phyloP scores from a whole-genome alignment of 2,888 invertebrate species.

The Drosophila flavopinicola region DNA sequence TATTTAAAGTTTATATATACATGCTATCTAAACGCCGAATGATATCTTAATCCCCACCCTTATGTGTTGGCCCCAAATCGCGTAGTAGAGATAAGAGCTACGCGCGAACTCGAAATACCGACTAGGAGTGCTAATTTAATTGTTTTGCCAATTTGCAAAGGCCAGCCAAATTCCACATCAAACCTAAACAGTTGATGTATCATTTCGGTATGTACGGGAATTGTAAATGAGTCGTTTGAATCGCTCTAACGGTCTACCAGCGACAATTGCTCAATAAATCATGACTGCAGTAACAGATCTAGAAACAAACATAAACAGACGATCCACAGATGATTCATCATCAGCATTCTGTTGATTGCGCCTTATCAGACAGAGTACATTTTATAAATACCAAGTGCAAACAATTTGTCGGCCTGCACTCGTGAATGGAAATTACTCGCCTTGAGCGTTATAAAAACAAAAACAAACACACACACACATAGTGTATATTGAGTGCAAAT shows the following conservation, averaged over 20 bases:
- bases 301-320: slow-evolving; percentile 2
- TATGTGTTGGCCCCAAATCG: slow-evolving; percentile 4
- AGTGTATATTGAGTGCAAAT: slow-evolving; percentile 1
- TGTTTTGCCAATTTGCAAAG: neutral
- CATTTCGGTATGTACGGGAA: slow-evolving; percentile 1
- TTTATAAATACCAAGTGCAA: slow-evolving; percentile 12
- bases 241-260: neutral
- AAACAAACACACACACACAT: slow-evolving; percentile 1
- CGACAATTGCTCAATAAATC: slow-evolving; percentile 24
- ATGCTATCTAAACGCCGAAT: neutral
- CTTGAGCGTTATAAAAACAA: neutral
- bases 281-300: neutral
- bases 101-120: slow-evolving; percentile 5
- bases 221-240: slow-evolving; percentile 2
- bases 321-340: slow-evolving; percentile 39
- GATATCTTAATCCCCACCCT: slow-evolving; percentile 20
- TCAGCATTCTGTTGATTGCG: neutral
- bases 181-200: neutral
- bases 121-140: slow-evolving; percentile 3
- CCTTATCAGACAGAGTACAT: slow-evolving; percentile 38
- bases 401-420: neutral
- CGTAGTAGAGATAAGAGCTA: slow-evolving; percentile 23
- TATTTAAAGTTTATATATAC: slow-evolving; percentile 18
- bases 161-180: neutral
- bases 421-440: slow-evolving; percentile 22